phyloP scores from a whole-genome alignment of 2,113 vertebrate genomes.

The Connochaetes taurinus region DNA sequence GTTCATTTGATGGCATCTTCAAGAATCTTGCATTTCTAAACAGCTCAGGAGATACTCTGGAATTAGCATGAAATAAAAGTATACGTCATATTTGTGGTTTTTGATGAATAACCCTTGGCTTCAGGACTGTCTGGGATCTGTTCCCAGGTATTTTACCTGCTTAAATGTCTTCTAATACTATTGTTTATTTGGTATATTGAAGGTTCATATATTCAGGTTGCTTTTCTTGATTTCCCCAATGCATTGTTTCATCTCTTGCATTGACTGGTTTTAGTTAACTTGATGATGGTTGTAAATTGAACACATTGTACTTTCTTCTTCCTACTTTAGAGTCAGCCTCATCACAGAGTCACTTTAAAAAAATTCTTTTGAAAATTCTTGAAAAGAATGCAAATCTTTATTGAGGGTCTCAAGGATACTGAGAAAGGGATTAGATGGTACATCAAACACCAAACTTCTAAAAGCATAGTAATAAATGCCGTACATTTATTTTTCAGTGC shows the following conservation, averaged over 20 bases:
- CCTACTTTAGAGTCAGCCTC: neutral
- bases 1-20: slow-evolving; percentile 41
- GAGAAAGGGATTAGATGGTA: neutral
- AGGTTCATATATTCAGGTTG: neutral
- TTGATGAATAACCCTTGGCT: neutral
- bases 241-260: neutral
- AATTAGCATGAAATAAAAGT: slow-evolving; percentile 54
- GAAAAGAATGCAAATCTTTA: neutral
- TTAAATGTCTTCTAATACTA: neutral
- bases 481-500: neutral
- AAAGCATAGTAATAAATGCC: neutral
- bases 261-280: neutral
- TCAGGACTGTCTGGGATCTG: neutral
- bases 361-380: neutral
- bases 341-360: neutral
- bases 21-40: slow-evolving; percentile 57
- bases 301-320: neutral
- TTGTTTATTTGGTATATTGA: neutral
- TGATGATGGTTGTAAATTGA: neutral
- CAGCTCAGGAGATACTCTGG: slow-evolving; percentile 44
- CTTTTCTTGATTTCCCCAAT: neutral
- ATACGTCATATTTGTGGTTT: slow-evolving; percentile 35
- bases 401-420: neutral
- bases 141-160: neutral
- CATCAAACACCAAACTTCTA: neutral